Evolutionary conservation across 2,113 vertebrate species (phyloP).

Genomic region (Scatophagus argus): DNA sequence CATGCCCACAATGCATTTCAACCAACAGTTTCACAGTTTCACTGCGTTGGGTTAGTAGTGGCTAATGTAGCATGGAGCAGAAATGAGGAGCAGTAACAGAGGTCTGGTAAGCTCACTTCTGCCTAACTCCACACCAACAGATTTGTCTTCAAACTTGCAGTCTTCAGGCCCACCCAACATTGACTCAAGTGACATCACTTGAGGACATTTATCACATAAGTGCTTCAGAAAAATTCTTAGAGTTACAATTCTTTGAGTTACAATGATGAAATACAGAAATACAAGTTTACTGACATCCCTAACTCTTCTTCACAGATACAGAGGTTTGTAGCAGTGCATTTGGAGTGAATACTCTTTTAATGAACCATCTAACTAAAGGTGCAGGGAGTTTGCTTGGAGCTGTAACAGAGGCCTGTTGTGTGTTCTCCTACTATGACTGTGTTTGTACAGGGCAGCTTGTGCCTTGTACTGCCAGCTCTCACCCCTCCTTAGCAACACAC

Average conservation of each 20-base stretch:
- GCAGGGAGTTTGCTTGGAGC: not conserved
- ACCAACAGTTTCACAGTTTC: too few relatives aligned
- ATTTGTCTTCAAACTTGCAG: not conserved
- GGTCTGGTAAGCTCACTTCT: too few relatives aligned
- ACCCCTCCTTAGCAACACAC: conserved; percentile 3
- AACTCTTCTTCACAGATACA: not conserved
- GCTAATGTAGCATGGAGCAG: not conserved
- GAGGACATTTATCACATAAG: not conserved
- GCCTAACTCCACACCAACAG: not conserved
- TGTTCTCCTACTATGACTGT: conserved; percentile 27
- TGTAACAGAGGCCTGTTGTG: conserved; percentile 33
- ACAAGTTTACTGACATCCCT: not conserved
- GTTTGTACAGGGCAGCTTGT: conserved; percentile 39
- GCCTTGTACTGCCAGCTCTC: conserved; percentile 52
- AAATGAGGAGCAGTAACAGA: too few relatives aligned
- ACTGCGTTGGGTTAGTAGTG: not conserved
- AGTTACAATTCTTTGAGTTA: too few relatives aligned
- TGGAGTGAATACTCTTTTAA: not conserved
- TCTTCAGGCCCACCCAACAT: not conserved
- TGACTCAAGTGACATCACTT: not conserved
- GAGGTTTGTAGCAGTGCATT: not conserved
- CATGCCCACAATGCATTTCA: not conserved
- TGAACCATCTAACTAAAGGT: not conserved
- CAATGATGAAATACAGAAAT: not conserved
- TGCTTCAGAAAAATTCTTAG: not conserved